Base-by-base conservation (phyloP, 1,140 invertebrate genomes). In the Neodiprion fabricii region DNA sequence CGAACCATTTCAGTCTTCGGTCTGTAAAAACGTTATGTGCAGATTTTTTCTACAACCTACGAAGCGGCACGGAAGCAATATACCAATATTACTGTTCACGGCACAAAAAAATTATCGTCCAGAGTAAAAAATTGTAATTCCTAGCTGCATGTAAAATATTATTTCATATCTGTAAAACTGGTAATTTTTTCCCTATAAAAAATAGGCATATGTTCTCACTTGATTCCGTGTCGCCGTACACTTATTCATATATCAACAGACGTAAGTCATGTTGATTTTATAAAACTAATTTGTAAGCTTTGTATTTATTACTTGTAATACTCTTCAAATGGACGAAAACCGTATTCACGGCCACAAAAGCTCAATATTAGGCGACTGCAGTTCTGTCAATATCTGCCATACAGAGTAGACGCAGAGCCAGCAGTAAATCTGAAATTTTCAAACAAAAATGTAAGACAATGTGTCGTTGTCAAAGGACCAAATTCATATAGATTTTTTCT, bases 331-430 rank as follows among this genome's bases (percentile, higher is more conserved):
- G 23, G 67, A 79, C 72, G 40, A 61, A 12, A 67, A 49, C 61
- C 67, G 49, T 47, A 66, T 78, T 89, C 86, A 93, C 76, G 92
- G 92, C 89, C 92, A 93, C 14, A 95, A 84, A 66, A 95, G 90
- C 86, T 95, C 95, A 86, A 96, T 96, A 84, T 96, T 95, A n/a
- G 95, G 95, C 70, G 94, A 95, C 79, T 96, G 95, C 83, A 94
- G 89, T 75, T 93, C 88, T 79, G 93, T 90, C 79, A 96, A 93
- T 72, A 95, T 90, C 88, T 95, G 93, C 84, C 96, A 97, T 81
- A 95, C 93, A 0, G 95, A 95, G 76, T 93, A 92, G 10, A 96
- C 95, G 75, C 94, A 95, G 1, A 96, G 80, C 92, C 95, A 95
- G 81, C 95, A 96, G 82, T 97, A 96, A 40, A 95, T 91, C 95